Evolutionary conservation across 2,113 vertebrate species (phyloP), one percentile per base, ranked within the genome.

Genomic region (Odocoileus hemionus): DNA sequence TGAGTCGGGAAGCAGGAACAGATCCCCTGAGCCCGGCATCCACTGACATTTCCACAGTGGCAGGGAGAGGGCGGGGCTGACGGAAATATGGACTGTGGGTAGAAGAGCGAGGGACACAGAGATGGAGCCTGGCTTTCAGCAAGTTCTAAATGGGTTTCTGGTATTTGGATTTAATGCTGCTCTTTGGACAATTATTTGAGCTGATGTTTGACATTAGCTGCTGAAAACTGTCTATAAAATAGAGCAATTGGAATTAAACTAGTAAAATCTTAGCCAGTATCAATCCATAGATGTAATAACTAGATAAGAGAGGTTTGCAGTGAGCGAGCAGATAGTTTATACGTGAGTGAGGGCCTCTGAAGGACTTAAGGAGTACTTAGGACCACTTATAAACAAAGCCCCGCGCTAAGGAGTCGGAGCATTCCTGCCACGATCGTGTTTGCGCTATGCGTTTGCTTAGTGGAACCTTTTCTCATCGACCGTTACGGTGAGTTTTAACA

Each of bases 301-400:
- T 83, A 92, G 85, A 58, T 96, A 83, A 96, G 45, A 39, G 50
- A 79, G 43, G 82, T 25, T 78, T 97, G 85, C 82, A 96, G 79
- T 83, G 82, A 95, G 78, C 76, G 7, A 23, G 60, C 23, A 94
- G 95, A 94, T 67, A 94, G 74, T 94, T 90, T 78, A 70, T 79
- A 97, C 90, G 89, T 74, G 60, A 94, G 96, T 15, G 28, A 96
- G 91, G 78, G 55, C 70, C 94, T 90, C 91, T 88, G 80, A 86
- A 91, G 91, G 97, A 96, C 93, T 97, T 98, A 96, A 97, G 91
- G 97, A 97, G 94, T 93, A 96, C 97, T 98, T 96, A 95, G 2
- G 26, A 28, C 76, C 89, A 57, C 96, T 97, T 97, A 97, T 96
- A 96, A 98, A 97, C 97, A 97, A 96, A 96, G 82, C 76, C 57